Evolutionary conservation across 2,888 invertebrate species (phyloP).

Genomic region (Lycia hirtaria): DNA sequence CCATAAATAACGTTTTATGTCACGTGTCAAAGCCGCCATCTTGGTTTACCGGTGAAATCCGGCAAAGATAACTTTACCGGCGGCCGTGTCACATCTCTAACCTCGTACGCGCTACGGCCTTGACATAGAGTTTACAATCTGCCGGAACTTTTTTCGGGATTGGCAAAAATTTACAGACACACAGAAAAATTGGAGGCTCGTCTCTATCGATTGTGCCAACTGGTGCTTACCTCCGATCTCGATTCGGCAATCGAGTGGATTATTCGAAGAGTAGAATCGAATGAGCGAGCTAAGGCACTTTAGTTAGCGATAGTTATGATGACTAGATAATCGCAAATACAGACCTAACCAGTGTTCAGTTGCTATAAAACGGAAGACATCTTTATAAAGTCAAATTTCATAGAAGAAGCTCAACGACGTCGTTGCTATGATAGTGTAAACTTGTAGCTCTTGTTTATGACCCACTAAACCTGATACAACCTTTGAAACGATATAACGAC

Average conservation of each 20-base stretch:
- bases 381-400: constrained; percentile 16
- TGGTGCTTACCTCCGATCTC: constrained; percentile 81
- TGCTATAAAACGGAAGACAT: constrained; percentile 40
- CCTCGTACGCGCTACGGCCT: constrained; percentile 56
- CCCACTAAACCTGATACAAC: neutral
- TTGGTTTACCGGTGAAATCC: constrained; percentile 66
- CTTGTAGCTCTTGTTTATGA: neutral
- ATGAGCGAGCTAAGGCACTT: constrained; percentile 51
- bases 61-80: constrained; percentile 55
- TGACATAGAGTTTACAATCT: constrained; percentile 63
- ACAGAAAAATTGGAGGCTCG: constrained; percentile 71
- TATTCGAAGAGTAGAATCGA: constrained; percentile 59
- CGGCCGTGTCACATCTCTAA: constrained; percentile 46
- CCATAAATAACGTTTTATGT: constrained; percentile 81
- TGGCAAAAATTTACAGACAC: constrained; percentile 49
- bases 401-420: constrained; percentile 7
- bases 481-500: neutral
- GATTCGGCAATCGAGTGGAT: constrained; percentile 74
- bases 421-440: neutral
- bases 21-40: constrained; percentile 80
- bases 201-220: constrained; percentile 83
- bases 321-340: constrained; percentile 31
- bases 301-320: constrained; percentile 45
- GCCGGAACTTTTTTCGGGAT: constrained; percentile 40
- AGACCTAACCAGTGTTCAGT: constrained; percentile 36